Base-by-base conservation (phyloP, 2,113 vertebrate species). In the Cryptotis parvus region DNA sequence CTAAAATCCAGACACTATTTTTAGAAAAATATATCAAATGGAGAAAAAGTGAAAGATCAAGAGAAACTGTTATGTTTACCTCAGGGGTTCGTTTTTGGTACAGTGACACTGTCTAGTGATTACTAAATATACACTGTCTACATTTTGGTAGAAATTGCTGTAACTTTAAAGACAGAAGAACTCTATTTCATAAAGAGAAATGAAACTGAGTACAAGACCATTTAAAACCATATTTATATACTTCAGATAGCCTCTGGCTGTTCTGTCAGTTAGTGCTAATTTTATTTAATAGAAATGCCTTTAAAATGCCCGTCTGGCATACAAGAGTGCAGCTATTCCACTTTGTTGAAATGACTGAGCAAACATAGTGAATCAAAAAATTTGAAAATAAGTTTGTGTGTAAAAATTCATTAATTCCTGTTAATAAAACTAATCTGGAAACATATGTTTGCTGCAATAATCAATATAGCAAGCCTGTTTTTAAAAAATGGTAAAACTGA, bases 401-500 rank as follows among this genome's bases (percentile, higher is more conserved):
- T 27, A 72, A 78, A 82, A 90, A 84, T 65, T 68, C 26, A 76
- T 49, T 76, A 77, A 89, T 11, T 24, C 29, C 74, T 87, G 15
- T 9, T 31, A 80, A 77, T 61, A 80, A 89, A 95, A 87, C 79
- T 26, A 55, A 49, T 73, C 37, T 73, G n/a, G n/a, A n/a, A n/a
- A n/a, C n/a, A n/a, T n/a, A n/a, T 12, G 4, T 70, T 41, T 84
- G 52, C 65, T 24, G 27, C 18, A 63, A 70, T 77, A 65, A 75
- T 65, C 73, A 45, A 7, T 24, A 22, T 70, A 91, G 63, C 26
- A 87, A 78, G 43, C 0, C 6, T 84, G 24, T 58, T 74, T 85
- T 88, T 88, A 92, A 35, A 43, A 91, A 76, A 10, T 72, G 16
- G 20, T 84, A 41, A 88, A 89, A 94, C 63, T 82, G 37, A 75